Percentiles rank a stretch among this genome's conserved stretches.
phyloP scores from a whole-genome alignment of 2,113 vertebrate genomes.

The Psammodynastes pulverulentus region DNA sequence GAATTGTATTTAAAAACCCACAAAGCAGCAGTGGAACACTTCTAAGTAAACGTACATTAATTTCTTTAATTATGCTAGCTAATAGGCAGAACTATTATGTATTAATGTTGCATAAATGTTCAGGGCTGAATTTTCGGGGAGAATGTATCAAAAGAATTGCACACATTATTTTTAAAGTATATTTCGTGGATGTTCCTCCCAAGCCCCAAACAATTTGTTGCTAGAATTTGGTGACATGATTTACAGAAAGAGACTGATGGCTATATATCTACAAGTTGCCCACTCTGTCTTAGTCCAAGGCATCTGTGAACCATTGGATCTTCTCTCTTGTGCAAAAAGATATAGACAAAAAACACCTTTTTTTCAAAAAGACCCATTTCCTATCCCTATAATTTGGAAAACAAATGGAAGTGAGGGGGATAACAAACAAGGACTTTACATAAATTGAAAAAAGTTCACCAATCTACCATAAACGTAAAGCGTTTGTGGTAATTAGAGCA shows the following conservation, averaged over 20 bases:
- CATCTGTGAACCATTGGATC: background rate
- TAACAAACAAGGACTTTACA: background rate
- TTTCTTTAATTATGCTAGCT: background rate
- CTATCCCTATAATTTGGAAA: background rate
- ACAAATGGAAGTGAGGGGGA: background rate
- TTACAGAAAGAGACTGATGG: background rate
- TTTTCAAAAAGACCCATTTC: background rate
- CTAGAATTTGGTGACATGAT: background rate
- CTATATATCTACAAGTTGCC: background rate
- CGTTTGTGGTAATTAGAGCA: background rate
- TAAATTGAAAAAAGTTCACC: background rate
- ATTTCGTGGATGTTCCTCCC: background rate
- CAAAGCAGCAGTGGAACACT: background rate
- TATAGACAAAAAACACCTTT: background rate
- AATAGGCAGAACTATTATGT: background rate
- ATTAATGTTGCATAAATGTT: background rate
- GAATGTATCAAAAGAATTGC: background rate
- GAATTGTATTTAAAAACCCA: background rate
- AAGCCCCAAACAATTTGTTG: background rate
- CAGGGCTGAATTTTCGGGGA: background rate
- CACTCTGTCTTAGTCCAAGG: background rate
- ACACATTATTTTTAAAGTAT: background rate
- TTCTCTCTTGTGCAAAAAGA: background rate
- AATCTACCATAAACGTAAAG: background rate
- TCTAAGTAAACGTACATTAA: background rate